Percentiles rank a stretch among this genome's conserved stretches.
Conservation (phyloP, 1,140 invertebrate genomes). For the Hetaerina americana region DNA sequence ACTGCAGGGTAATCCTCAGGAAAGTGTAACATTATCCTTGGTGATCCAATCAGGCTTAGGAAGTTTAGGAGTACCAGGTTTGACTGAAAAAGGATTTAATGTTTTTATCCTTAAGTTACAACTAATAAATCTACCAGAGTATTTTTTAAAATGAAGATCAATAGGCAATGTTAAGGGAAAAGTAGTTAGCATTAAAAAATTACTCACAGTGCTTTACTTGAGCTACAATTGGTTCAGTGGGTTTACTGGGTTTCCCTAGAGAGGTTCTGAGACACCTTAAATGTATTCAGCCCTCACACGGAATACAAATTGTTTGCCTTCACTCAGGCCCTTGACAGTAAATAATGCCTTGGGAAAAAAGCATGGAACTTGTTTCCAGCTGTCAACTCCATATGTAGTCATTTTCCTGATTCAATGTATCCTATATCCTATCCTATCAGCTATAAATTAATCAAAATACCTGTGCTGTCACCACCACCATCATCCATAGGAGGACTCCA, state of each 20-base stretch:
- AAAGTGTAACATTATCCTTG: conserved; percentile 87
- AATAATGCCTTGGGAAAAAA: conserved; percentile 79
- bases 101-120: conserved; percentile 5
- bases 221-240: conserved; percentile 84
- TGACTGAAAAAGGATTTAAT: conserved; percentile 37
- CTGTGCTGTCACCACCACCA: conserved; percentile 89
- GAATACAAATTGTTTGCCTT: conserved; percentile 92
- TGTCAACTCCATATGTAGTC: conserved; percentile 66
- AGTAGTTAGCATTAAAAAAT: conserved; percentile 9
- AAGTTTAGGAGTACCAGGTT: conserved; percentile 81
- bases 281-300: conserved; percentile 93
- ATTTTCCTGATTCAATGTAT: conserved; percentile 87
- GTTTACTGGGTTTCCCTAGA: conserved; percentile 85
- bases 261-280: conserved; percentile 86
- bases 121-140: not conserved
- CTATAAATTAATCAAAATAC: conserved; percentile 34
- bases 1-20: conserved; percentile 83
- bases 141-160: no score
- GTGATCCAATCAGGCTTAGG: conserved; percentile 92
- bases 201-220: conserved; percentile 72
- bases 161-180: no score
- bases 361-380: conserved; percentile 81
- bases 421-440: conserved; percentile 25
- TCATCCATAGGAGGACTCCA: conserved; percentile 91
- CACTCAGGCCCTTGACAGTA: conserved; percentile 79